Conservation (phyloP, 2,888 invertebrate species). For the Archips crataeganus region DNA sequence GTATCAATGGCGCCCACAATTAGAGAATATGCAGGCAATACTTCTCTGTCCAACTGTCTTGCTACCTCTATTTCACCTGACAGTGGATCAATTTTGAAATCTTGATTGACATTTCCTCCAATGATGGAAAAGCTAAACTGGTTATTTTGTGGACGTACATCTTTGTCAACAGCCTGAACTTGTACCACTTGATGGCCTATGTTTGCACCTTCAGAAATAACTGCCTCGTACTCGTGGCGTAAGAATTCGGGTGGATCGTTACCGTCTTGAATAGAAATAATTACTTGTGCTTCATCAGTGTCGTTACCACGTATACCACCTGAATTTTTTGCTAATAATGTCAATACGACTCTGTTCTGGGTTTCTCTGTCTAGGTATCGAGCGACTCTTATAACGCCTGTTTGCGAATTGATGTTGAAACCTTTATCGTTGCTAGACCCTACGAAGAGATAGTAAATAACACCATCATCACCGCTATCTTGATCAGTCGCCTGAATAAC, state of each 20-base stretch:
- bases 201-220: conserved; percentile 92
- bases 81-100: conserved; percentile 95
- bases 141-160: conserved; percentile 95
- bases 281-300: conserved; percentile 97
- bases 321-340: conserved; percentile 97
- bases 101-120: conserved; percentile 92
- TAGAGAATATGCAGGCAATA: conserved; percentile 89
- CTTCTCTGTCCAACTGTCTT: conserved; percentile 92
- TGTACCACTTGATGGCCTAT: conserved; percentile 91
- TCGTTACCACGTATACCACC: conserved; percentile 98
- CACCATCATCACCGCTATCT: conserved; percentile 94
- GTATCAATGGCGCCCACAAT: conserved; percentile 95
- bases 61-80: conserved; percentile 93
- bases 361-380: conserved; percentile 94
- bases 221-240: conserved; percentile 91
- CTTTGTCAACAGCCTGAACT: conserved; percentile 96
- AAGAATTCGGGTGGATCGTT: conserved; percentile 98
- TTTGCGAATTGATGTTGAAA: conserved; percentile 93
- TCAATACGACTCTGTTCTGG: conserved; percentile 94
- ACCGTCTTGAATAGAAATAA: conserved; percentile 97
- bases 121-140: conserved; percentile 96
- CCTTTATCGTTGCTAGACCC: conserved; percentile 97
- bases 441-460: conserved; percentile 96
- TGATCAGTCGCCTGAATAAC: conserved; percentile 95
- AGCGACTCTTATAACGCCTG: conserved; percentile 94